A percentile compares a stretch with the other conserved stretches of the same genome.
These are phyloP conservation scores for Embiotoca jacksoni DNA, from an alignment of 2,113 vertebrate genomes.

Conservation along the genomic window DNA sequence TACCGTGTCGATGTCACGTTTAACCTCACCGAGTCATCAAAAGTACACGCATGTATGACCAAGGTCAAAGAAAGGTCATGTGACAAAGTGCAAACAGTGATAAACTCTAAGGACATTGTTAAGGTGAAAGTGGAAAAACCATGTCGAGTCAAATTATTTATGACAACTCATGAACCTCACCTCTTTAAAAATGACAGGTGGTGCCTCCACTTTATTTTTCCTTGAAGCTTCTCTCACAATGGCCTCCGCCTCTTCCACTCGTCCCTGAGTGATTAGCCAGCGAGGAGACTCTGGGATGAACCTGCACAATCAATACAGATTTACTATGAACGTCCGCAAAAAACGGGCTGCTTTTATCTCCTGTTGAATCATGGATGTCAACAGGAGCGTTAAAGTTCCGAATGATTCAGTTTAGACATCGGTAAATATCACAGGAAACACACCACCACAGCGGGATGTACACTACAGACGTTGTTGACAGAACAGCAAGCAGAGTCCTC, in stretches of 20 bases:
- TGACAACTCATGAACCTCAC: constrained; percentile 70
- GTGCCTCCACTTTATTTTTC: constrained; percentile 85
- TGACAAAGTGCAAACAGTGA: too few species aligned
- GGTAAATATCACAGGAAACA: constrained; percentile 47
- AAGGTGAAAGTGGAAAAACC: too few species aligned
- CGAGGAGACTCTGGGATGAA: constrained; percentile 93
- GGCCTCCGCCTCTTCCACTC: constrained; percentile 87
- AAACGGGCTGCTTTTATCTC: neutral
- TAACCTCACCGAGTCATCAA: too few species aligned
- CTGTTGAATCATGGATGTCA: neutral
- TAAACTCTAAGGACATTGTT: too few species aligned
- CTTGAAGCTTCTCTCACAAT: constrained; percentile 89
- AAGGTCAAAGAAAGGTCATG: too few species aligned
- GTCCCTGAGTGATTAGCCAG: constrained; percentile 91
- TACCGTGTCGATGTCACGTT: too few species aligned
- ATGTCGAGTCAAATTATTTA: too few species aligned
- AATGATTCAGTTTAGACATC: neutral
- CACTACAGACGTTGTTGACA: constrained; percentile 86
- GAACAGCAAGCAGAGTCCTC: constrained; percentile 88
- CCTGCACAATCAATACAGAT: constrained; percentile 76
- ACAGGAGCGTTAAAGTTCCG: neutral
- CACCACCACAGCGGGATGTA: constrained; percentile 92
- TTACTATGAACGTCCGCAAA: too few species aligned
- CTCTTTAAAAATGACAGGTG: constrained; percentile 88
- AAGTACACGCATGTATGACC: too few species aligned